Percentiles rank a stretch among this genome's conserved stretches.
These are phyloP conservation scores for Antechinus stuartii DNA, from an alignment of 2,113 vertebrate species.

Conservation along the genomic window DNA sequence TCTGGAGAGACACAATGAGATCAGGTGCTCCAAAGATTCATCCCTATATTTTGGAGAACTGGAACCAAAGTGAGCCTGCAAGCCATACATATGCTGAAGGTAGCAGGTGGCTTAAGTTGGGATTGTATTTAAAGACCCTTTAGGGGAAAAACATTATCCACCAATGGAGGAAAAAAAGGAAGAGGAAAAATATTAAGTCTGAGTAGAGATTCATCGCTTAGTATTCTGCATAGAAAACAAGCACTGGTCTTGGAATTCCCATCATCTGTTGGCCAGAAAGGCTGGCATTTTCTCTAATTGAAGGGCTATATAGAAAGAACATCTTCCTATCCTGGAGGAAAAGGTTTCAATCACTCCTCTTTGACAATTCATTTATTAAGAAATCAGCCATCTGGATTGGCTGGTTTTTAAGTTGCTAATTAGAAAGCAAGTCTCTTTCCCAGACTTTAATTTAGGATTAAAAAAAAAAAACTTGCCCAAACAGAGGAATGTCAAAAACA, in stretches of 20 bases:
- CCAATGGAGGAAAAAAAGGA: not conserved
- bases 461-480: not conserved
- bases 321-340: not conserved
- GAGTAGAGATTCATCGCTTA: not conserved
- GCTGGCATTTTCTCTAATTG: not conserved
- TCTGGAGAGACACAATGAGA: not conserved
- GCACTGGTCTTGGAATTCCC: not conserved
- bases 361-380: not conserved
- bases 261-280: not conserved
- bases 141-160: not conserved
- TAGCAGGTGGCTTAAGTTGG: not conserved
- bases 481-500: not conserved
- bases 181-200: not conserved
- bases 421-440: not conserved
- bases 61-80: not conserved
- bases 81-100: not conserved
- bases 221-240: not conserved
- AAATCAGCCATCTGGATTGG: not conserved
- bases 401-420: not conserved
- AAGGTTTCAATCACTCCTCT: not conserved
- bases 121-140: not conserved
- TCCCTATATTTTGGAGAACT: not conserved
- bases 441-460: constrained; percentile 1
- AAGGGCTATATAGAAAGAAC: not conserved
- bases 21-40: not conserved